Evolutionary conservation across 2,888 invertebrate species (phyloP).

Genomic region (Chesias legatella): DNA sequence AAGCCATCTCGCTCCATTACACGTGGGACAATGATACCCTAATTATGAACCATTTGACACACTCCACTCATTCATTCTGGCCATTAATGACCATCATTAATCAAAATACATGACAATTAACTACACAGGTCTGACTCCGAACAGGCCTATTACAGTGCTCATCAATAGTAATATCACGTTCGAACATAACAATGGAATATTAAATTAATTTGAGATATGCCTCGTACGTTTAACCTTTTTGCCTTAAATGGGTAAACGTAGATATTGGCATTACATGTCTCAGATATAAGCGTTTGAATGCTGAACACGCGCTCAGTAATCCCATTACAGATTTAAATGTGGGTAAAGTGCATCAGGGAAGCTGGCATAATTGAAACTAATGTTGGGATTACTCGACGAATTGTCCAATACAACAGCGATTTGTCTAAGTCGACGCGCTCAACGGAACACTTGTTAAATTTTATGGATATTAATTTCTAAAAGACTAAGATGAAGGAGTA

Average conservation of each 20-base stretch:
- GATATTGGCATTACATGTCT: conserved; percentile 42
- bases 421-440: conserved; percentile 70
- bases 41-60: conserved; percentile 74
- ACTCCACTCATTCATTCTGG: conserved; percentile 53
- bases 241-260: conserved; percentile 40
- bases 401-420: conserved; percentile 77
- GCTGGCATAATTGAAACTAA: conserved; percentile 77
- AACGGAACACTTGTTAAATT: conserved; percentile 56
- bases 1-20: conserved; percentile 57
- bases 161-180: conserved; percentile 39
- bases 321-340: conserved; percentile 54
- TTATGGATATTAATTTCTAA: conserved; percentile 55
- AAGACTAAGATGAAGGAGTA: conserved; percentile 14
- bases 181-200: conserved; percentile 33
- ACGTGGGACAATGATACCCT: conserved; percentile 70
- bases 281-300: conserved; percentile 51
- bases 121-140: conserved; percentile 27
- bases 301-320: conserved; percentile 54
- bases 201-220: conserved; percentile 43
- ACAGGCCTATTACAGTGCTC: conserved; percentile 21
- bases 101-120: conserved; percentile 42
- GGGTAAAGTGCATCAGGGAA: conserved; percentile 62
- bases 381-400: conserved; percentile 77
- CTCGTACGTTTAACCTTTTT: conserved; percentile 37
- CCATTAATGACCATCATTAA: conserved; percentile 60